phyloP scores from a whole-genome alignment of 1,140 invertebrate genomes.

The Drosophila nannoptera region DNA sequence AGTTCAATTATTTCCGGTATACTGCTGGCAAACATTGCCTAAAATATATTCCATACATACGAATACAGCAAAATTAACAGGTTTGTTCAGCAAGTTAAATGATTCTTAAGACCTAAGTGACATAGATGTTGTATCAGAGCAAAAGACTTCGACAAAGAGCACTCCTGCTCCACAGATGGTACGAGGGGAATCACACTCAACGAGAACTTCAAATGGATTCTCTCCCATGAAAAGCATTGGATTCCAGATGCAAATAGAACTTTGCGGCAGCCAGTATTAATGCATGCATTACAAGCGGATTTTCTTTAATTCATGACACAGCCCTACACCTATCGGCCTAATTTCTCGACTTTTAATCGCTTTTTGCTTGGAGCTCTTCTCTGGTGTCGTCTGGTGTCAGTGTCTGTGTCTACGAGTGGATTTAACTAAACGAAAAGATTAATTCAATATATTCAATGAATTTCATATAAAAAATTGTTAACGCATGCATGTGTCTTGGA shows the following conservation, averaged over 20 bases:
- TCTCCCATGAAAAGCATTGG: conserved; percentile 37
- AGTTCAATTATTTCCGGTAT: conserved; percentile 99
- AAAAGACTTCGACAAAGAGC: conserved; percentile 21
- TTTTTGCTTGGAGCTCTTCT: conserved; percentile 3
- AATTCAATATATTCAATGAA: conserved; percentile 40
- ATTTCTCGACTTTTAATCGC: not conserved
- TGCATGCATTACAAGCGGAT: conserved; percentile 55
- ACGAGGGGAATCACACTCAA: conserved; percentile 55
- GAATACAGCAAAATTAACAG: conserved; percentile 61
- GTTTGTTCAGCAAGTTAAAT: conserved; percentile 28
- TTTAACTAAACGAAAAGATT: conserved; percentile 25
- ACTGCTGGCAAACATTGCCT: conserved; percentile 98
- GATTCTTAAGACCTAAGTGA: conserved; percentile 8
- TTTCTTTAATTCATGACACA: not conserved
- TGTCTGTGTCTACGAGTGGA: conserved; percentile 55
- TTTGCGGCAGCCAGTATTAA: conserved; percentile 75
- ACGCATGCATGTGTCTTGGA: conserved; percentile 41
- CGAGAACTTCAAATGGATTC: not conserved
- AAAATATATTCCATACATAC: conserved; percentile 81
- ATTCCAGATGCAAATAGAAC: conserved; percentile 23
- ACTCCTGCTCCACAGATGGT: conserved; percentile 17
- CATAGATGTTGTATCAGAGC: conserved; percentile 37
- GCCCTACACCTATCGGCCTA: conserved; percentile 24
- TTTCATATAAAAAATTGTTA: conserved; percentile 16
- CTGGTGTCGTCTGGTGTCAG: conserved; percentile 34